These are phyloP conservation scores for Antigone vipio DNA, from an alignment of 2,113 vertebrate species.

Conservation along the genomic window DNA sequence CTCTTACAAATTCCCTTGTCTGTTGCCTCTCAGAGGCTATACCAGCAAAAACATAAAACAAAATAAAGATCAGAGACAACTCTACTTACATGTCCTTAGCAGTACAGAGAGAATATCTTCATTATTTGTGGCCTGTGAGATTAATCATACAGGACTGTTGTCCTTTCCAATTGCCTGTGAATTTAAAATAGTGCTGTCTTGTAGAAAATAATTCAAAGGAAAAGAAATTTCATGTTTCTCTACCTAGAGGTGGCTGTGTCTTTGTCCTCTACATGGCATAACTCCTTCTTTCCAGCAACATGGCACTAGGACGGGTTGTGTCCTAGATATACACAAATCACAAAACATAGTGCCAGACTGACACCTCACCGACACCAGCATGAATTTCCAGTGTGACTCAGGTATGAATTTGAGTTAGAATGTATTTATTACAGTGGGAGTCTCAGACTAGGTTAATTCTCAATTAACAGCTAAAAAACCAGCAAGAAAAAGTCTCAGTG, in stretches of 20 bases:
- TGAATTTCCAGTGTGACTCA: neutral
- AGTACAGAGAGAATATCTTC: constrained; percentile 11
- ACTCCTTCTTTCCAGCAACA: neutral
- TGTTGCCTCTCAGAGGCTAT: constrained; percentile 3
- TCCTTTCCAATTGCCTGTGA: neutral
- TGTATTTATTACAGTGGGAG: neutral
- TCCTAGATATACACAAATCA: neutral
- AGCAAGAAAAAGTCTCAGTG: neutral
- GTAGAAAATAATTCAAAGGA: neutral
- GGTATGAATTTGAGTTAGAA: neutral
- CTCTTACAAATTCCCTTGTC: neutral
- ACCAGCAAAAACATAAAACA: constrained; percentile 9
- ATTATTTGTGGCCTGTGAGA: constrained; percentile 11
- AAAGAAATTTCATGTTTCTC: neutral
- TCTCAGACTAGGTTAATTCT: neutral
- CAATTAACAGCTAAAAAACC: neutral
- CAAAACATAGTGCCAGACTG: neutral
- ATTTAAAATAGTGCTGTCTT: neutral
- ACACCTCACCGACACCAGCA: neutral
- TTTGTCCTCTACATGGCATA: neutral
- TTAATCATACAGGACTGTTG: neutral
- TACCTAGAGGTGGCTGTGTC: neutral
- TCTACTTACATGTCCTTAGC: neutral
- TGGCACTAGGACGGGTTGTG: neutral
- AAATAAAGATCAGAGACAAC: constrained; percentile 29